Evolutionary conservation across 64 coral and sea anemone genomes (phyloP).

Genomic region (Pocillopora damicornis): DNA sequence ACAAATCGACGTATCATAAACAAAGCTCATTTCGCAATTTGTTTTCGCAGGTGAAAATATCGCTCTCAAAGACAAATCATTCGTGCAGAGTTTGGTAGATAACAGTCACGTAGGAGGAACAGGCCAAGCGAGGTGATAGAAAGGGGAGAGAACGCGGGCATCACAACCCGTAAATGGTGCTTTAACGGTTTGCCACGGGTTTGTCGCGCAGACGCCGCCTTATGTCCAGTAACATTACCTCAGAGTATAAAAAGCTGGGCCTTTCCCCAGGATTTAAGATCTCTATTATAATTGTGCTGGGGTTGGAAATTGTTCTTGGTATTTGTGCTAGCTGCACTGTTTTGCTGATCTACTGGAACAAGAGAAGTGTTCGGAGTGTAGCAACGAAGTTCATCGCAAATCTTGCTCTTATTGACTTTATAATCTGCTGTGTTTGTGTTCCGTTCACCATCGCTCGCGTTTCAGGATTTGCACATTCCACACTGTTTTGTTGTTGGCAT

Average conservation of each 20-base stretch:
- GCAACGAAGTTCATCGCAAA: slow-evolving; percentile 80
- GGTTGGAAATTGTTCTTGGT: slow-evolving; percentile 61
- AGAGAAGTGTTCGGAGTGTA: slow-evolving; percentile 58
- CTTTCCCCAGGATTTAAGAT: slow-evolving; percentile 47
- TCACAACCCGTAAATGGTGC: neutral
- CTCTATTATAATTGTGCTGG: slow-evolving; percentile 43
- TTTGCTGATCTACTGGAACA: slow-evolving; percentile 76
- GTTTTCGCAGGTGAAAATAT: slow-evolving; percentile 36
- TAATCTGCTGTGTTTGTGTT: slow-evolving; percentile 49
- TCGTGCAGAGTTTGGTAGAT: neutral
- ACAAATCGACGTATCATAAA: neutral
- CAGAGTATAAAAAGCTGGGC: neutral
- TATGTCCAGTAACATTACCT: slow-evolving; percentile 1
- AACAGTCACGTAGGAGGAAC: neutral
- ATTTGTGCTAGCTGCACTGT: slow-evolving; percentile 52
- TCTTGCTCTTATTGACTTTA: slow-evolving; percentile 64
- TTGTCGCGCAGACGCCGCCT: neutral
- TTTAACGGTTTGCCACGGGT: neutral
- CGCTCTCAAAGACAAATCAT: neutral
- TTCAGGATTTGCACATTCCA: slow-evolving; percentile 22
- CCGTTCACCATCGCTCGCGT: slow-evolving; percentile 64
- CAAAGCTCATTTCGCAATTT: slow-evolving; percentile 20
- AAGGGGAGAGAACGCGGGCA: neutral
- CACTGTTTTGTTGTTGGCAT: slow-evolving; percentile 69
- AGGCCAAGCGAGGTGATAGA: no score